A percentile compares a stretch with the other conserved stretches of the same genome.
Conservation (phyloP, 2,888 invertebrate species). For the Acleris literana region DNA sequence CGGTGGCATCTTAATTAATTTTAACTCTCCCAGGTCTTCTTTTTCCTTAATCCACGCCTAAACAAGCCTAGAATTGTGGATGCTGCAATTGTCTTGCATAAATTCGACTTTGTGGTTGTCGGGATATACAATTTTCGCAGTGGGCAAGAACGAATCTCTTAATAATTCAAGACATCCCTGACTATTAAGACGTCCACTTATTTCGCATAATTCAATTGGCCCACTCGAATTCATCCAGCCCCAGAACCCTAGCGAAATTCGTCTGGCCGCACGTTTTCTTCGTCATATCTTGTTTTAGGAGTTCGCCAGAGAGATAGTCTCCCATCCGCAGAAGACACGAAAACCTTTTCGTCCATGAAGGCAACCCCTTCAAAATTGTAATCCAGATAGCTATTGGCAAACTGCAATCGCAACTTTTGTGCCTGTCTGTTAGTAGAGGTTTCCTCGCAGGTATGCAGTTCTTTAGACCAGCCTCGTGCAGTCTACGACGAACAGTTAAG, state of each 20-base stretch:
- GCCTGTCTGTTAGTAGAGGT: conserved; percentile 22
- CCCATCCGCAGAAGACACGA: conserved; percentile 32
- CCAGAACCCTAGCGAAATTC: background rate
- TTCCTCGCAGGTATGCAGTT: conserved; percentile 30
- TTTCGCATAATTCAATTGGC: too few relatives aligned
- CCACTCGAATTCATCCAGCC: too few relatives aligned
- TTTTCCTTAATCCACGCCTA: conserved; percentile 16
- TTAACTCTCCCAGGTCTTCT: conserved; percentile 7
- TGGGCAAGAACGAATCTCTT: conserved; percentile 21
- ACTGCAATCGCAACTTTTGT: conserved; percentile 29
- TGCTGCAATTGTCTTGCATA: conserved; percentile 16
- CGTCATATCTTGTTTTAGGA: conserved; percentile 5
- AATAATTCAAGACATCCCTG: conserved; percentile 10
- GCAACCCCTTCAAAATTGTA: conserved; percentile 25
- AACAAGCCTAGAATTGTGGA: conserved; percentile 18
- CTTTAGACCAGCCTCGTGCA: conserved; percentile 15
- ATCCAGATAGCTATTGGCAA: conserved; percentile 28
- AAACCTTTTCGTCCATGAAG: conserved; percentile 36
- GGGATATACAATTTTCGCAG: conserved; percentile 11
- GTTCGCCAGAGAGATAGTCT: conserved; percentile 17
- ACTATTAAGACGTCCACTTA: background rate
- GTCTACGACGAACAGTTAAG: conserved; percentile 13
- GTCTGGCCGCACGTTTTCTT: background rate
- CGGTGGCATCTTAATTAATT: conserved; percentile 15
- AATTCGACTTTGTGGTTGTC: conserved; percentile 17